Evolutionary conservation across 2,797 vertebrate species (phyloP).

Genomic region (Chloroceryle amazona): DNA sequence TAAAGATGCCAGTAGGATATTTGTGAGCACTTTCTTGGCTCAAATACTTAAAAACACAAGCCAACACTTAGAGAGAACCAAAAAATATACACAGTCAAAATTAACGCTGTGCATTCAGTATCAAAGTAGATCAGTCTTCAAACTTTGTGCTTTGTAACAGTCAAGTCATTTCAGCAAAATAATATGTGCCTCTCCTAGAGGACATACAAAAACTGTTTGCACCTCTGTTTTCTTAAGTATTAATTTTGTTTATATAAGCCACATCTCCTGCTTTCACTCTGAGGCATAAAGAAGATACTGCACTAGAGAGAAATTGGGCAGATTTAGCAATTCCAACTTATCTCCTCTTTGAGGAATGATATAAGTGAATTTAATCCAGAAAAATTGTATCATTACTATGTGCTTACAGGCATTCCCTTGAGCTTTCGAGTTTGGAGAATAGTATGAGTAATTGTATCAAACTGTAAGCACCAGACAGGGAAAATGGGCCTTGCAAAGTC

Average conservation of each 20-base stretch:
- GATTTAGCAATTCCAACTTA: background rate
- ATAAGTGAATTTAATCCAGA: slow-evolving; percentile 34
- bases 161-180: background rate
- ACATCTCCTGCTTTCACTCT: background rate
- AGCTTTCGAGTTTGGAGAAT: slow-evolving; percentile 6
- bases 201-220: background rate
- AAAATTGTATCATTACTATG: slow-evolving; percentile 25
- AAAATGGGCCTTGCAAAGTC: background rate
- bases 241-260: background rate
- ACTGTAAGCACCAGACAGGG: background rate
- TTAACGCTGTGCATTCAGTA: background rate
- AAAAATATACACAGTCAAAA: background rate
- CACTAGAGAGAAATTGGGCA: background rate
- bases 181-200: background rate
- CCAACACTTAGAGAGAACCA: background rate
- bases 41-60: background rate
- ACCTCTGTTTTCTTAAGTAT: background rate
- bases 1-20: too few relatives aligned
- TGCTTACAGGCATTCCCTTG: slow-evolving; percentile 10
- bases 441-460: slow-evolving; percentile 11
- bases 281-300: background rate
- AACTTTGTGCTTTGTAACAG: background rate
- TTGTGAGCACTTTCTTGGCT: background rate
- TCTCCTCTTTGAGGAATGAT: background rate
- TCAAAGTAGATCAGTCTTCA: background rate